These are phyloP conservation scores for Rutpela maculata DNA, from an alignment of 2,888 invertebrate species.

Conservation along the genomic window DNA sequence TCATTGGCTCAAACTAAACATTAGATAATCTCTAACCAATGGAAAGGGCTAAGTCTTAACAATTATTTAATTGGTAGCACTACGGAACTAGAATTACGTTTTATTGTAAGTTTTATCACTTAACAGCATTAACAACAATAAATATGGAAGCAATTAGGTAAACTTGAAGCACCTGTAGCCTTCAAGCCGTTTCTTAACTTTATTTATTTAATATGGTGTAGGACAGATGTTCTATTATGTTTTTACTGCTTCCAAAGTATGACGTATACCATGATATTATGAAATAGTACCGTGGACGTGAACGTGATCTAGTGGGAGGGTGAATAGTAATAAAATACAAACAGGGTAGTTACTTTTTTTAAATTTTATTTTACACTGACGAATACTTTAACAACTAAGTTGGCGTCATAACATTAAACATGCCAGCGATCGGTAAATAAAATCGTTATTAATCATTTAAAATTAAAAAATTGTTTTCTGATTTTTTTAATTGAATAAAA, in stretches of 20 bases:
- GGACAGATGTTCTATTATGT: not conserved
- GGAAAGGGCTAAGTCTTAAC: not conserved
- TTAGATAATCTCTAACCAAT: constrained; percentile 7
- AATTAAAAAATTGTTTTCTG: no score
- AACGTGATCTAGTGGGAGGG: no score
- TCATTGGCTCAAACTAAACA: constrained; percentile 51
- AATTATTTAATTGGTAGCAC: not conserved
- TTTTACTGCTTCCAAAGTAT: not conserved
- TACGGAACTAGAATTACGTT: not conserved
- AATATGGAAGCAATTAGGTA: not conserved
- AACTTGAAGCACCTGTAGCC: not conserved
- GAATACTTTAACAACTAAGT: no score
- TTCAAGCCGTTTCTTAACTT: not conserved
- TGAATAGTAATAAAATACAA: no score
- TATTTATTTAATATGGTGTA: not conserved
- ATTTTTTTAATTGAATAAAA: no score
- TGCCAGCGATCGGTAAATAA: no score
- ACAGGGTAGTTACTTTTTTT: no score
- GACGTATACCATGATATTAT: no score
- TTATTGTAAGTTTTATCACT: not conserved
- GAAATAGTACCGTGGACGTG: no score
- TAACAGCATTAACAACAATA: not conserved
- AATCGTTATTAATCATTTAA: no score
- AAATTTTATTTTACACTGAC: no score
- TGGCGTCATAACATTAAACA: no score